Base-by-base conservation (phyloP, 2,797 vertebrate species). In the Darevskia nairensis region DNA sequence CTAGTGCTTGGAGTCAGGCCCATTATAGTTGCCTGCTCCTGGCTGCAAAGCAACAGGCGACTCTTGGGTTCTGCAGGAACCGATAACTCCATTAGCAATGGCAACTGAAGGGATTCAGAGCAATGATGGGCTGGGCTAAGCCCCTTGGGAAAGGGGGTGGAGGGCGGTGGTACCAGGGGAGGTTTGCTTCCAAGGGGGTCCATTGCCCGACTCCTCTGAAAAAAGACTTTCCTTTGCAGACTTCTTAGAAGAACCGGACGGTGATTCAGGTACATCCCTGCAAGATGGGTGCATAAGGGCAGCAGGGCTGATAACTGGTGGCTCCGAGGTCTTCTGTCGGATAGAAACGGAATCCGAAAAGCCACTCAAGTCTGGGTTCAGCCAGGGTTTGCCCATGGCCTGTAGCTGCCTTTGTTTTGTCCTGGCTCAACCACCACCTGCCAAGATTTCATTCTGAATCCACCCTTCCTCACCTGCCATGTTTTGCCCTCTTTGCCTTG, bases 161-260 rank as follows among this genome's bases (percentile, higher is more conserved):
- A 2, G 21, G 21, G 1, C 4, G 6, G 1, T 2, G 71, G 25
- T 15, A 32, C 44, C 6, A 50, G 9, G 3, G 32, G 8, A 6
- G 25, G 3, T 13, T 59, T 41, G 64, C 25, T 74, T 44, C 27
- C 27, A 55, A 61, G 55, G 27, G 35, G 6, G 5, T 77, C 76
- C 3, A 11, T 66, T 50, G 29, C 32, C 44, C 0, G 4, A 13
- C 41, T 71, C 41, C 21, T 32, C 87, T 85, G 41, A 80, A 80
- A 64, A 61, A 6, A 13, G 6, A 46, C 23, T 21, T 88, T 74
- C 25, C 64, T 89, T 80, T 80, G n/a, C 87, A 89, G 82, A 50
- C 27, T 80, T 80, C 69, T 80, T 64, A 27, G 55, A 59, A 84
- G 87, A 61, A 27, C 25, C 3, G 19, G 78, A 82, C 71, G 71